These are phyloP conservation scores for Actinernus sp. DNA, from an alignment of 92 coral and sea anemone species.

Conservation along the genomic window DNA sequence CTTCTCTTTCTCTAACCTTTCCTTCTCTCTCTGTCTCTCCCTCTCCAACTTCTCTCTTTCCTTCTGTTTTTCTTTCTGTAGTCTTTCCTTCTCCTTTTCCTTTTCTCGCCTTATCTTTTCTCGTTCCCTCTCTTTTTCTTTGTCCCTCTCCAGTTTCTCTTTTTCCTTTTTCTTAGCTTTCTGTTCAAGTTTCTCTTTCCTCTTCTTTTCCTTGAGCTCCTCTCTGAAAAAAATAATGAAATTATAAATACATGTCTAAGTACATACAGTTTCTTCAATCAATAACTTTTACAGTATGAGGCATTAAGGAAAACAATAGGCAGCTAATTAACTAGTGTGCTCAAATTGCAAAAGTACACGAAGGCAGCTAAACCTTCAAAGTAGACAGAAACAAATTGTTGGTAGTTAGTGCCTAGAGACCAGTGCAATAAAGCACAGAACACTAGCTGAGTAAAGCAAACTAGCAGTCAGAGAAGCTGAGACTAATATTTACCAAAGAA, in stretches of 20 bases:
- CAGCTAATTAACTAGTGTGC: too few species aligned
- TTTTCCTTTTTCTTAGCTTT: constrained; percentile 66
- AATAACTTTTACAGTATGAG: not conserved
- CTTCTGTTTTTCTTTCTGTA: constrained; percentile 48
- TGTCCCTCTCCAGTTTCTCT: constrained; percentile 58
- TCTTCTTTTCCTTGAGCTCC: constrained; percentile 80
- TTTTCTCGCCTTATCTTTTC: constrained; percentile 46
- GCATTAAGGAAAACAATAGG: not conserved
- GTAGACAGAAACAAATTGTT: too few species aligned
- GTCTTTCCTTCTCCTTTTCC: constrained; percentile 46
- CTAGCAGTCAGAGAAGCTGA: too few species aligned
- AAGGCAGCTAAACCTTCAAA: too few species aligned
- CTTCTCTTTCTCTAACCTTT: constrained; percentile 1
- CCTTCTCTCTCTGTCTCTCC: constrained; percentile 55
- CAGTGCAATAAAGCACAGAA: too few species aligned
- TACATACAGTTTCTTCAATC: not conserved
- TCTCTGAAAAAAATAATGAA: constrained; percentile 40
- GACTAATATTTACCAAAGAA: too few species aligned
- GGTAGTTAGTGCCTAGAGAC: too few species aligned
- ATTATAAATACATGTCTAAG: not conserved
- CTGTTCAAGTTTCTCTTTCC: constrained; percentile 85
- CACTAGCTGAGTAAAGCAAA: too few species aligned
- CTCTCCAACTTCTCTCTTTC: constrained; percentile 50
- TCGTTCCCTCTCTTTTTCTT: constrained; percentile 45
- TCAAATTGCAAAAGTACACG: too few species aligned